A percentile compares a stretch with the other conserved stretches of the same genome.
Evolutionary conservation across 2,797 vertebrate genomes (phyloP).

Genomic region (Sylvilagus floridanus): DNA sequence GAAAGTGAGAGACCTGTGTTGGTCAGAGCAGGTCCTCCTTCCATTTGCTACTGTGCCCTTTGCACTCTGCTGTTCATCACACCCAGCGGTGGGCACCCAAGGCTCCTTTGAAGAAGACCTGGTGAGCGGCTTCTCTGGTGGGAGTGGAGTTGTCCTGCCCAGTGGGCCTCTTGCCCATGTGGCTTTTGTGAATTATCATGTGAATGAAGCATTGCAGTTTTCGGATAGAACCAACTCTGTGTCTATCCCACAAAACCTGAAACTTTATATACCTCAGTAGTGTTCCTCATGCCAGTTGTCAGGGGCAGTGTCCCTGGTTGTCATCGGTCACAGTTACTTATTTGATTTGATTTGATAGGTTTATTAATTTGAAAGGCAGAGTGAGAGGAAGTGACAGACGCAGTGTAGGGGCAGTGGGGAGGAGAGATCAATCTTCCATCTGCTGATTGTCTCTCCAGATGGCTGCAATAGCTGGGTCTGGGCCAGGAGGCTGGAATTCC

Average conservation of each 20-base stretch:
- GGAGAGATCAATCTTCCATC: no score
- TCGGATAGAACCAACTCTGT: background rate
- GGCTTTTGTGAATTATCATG: background rate
- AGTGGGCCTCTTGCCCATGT: background rate
- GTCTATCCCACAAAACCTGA: background rate
- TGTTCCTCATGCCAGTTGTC: background rate
- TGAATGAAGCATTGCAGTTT: background rate
- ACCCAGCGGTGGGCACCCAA: background rate
- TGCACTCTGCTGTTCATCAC: conserved; percentile 31
- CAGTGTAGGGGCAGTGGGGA: no score
- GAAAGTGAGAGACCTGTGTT: conserved; percentile 49
- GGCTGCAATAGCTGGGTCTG: no score
- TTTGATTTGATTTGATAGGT: no score
- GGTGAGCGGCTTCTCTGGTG: background rate
- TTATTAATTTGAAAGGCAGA: no score
- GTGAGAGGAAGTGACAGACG: no score
- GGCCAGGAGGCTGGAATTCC: no score
- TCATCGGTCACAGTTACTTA: background rate
- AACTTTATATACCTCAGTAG: background rate
- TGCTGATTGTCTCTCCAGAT: no score
- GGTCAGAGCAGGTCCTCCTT: background rate
- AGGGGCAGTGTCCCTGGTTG: background rate
- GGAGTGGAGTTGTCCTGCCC: background rate
- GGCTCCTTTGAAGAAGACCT: background rate
- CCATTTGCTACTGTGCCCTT: conserved; percentile 18